phyloP scores from a whole-genome alignment of 2,888 invertebrate genomes.

The Stenichneumon culpator region DNA sequence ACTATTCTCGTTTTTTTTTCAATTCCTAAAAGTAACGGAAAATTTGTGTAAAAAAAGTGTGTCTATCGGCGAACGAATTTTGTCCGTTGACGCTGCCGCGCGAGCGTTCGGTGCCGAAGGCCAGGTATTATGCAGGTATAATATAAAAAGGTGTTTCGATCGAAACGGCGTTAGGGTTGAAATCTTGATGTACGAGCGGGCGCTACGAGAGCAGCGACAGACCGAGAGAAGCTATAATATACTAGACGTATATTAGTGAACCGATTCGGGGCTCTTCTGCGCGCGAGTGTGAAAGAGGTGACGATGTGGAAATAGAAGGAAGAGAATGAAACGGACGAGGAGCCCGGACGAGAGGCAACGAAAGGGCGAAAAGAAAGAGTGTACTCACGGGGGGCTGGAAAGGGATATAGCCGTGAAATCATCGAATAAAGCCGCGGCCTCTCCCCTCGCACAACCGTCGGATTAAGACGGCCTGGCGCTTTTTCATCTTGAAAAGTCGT shows the following conservation, averaged over 20 bases:
- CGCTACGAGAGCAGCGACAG: conserved; percentile 9
- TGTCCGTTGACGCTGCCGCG: conserved; percentile 1
- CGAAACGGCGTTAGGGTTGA: conserved; percentile 63
- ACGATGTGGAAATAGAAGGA: conserved; percentile 31
- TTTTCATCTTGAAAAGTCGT: conserved; percentile 72
- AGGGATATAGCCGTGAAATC: conserved; percentile 73
- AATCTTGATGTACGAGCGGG: conserved; percentile 64
- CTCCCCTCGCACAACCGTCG: conserved; percentile 70
- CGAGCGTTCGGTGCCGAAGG: background rate
- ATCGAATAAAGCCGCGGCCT: conserved; percentile 68
- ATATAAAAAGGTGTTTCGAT: conserved; percentile 40
- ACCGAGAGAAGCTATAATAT: conserved; percentile 39
- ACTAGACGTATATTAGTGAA: conserved; percentile 47
- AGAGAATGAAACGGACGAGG: conserved; percentile 27
- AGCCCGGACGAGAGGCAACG: conserved; percentile 61
- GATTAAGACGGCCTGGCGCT: conserved; percentile 73
- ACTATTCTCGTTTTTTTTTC: too few relatives aligned
- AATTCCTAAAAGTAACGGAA: background rate
- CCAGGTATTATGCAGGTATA: conserved; percentile 60
- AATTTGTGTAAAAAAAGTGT: background rate
- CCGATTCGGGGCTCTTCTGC: conserved; percentile 47
- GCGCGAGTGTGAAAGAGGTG: conserved; percentile 44
- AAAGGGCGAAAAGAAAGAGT: conserved; percentile 61
- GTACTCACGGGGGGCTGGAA: conserved; percentile 55
- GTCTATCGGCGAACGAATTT: background rate